These are phyloP conservation scores for Holotrichia oblita DNA, from an alignment of 1,140 invertebrate genomes.

Conservation along the genomic window DNA sequence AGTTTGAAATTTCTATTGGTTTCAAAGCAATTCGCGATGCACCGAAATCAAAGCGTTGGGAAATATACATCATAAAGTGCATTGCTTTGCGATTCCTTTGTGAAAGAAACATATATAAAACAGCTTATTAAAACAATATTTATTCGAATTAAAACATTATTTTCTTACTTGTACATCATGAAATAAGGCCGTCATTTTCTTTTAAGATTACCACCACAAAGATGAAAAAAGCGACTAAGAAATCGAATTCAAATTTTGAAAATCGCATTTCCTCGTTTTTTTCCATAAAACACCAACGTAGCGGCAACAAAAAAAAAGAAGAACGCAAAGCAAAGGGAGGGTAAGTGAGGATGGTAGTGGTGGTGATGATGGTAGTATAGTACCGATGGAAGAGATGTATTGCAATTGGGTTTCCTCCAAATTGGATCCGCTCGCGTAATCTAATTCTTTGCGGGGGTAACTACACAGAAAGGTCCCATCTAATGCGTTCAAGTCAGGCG, in stretches of 20 bases:
- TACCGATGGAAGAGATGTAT: not conserved
- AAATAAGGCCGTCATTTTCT: too few species aligned
- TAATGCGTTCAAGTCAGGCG: conserved; percentile 11
- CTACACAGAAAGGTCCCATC: conserved; percentile 5
- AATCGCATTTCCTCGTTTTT: not conserved
- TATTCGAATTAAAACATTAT: too few species aligned
- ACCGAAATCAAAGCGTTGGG: too few species aligned
- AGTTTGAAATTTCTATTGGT: too few species aligned
- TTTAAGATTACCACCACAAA: not conserved
- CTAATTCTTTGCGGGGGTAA: conserved; percentile 11
- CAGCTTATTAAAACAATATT: too few species aligned
- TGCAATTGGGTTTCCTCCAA: not conserved
- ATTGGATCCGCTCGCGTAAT: not conserved
- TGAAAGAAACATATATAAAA: too few species aligned
- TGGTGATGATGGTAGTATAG: not conserved
- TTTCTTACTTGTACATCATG: too few species aligned
- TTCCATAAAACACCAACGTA: not conserved
- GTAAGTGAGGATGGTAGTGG: not conserved
- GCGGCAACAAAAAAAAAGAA: not conserved
- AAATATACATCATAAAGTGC: too few species aligned
- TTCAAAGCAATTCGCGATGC: too few species aligned
- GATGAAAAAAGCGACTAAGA: not conserved
- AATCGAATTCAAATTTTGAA: conserved; percentile 7
- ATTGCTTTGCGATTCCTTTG: too few species aligned
- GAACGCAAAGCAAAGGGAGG: not conserved